Evolutionary conservation across 2,888 invertebrate species (phyloP).

Genomic region (Acronicta aceris): DNA sequence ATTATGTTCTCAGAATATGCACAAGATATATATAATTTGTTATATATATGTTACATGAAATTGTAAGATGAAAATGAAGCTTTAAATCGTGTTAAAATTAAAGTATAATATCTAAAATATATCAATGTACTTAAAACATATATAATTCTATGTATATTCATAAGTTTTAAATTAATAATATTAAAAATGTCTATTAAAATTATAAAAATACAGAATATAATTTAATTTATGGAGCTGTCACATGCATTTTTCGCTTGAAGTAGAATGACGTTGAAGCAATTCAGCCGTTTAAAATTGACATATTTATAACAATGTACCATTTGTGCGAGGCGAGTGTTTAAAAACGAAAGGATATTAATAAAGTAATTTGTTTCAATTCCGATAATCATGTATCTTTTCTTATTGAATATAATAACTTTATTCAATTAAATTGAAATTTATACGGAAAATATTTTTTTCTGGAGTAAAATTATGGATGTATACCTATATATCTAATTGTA

Average conservation of each 20-base stretch:
- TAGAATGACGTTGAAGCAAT: slow-evolving; percentile 8
- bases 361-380: slow-evolving; percentile 22
- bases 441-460: slow-evolving; percentile 38
- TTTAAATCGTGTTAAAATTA: slow-evolving; percentile 85
- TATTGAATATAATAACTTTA: slow-evolving; percentile 35
- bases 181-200: slow-evolving; percentile 38
- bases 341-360: slow-evolving; percentile 22
- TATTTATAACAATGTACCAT: slow-evolving; percentile 26
- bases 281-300: slow-evolving; percentile 20
- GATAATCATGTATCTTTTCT: slow-evolving; percentile 25
- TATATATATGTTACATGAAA: slow-evolving; percentile 66
- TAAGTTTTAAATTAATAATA: slow-evolving; percentile 46
- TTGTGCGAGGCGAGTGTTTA: slow-evolving; percentile 14
- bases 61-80: slow-evolving; percentile 84
- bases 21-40: slow-evolving; percentile 38
- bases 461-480: slow-evolving; percentile 44
- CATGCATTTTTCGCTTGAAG: slow-evolving; percentile 26
- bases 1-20: slow-evolving; percentile 51
- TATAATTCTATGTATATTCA: slow-evolving; percentile 39
- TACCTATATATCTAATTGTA: slow-evolving; percentile 43
- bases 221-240: slow-evolving; percentile 32
- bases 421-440: slow-evolving; percentile 37
- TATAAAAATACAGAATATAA: slow-evolving; percentile 32
- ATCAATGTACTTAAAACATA: slow-evolving; percentile 52
- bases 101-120: slow-evolving; percentile 63